Base-by-base conservation (phyloP, 2,113 vertebrate species). In the Columba janthina region DNA sequence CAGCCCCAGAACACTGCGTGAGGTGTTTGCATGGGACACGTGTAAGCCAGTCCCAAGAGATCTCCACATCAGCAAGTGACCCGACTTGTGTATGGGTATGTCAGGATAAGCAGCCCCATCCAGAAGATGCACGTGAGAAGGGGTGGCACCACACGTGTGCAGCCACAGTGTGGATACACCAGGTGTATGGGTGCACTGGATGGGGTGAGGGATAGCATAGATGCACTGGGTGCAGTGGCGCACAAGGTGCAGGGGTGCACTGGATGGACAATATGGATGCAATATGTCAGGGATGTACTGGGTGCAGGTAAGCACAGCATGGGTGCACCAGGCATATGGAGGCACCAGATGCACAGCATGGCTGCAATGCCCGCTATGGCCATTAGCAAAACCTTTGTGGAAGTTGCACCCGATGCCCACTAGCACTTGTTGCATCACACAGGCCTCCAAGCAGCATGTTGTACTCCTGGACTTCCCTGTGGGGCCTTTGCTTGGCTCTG, bases 91-190 rank as follows among this genome's bases (percentile, higher is more conserved):
- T 11, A 1, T 19, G 57, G 8, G 34, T 12, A 21, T 25, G 20
- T 10, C 24, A 7, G 26, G 51, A 42, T 26, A 21, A 36, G 29
- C 70, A 58, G 38, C 15, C 3, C 14, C 6, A 15, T 3, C 10
- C 60, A 14, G 36, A 51, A 81, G 56, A 14, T 38, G 60, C 19
- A 20, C 32, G 5, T 10, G 32, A 22, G 15, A 81, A 36, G 9
- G 5, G 5, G 26, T 7, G 22, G 19, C 22, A 14, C 7, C 11
- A 15, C 51, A 26, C 21, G 3, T 0, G 0, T 25, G 22, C 72
- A 38, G 15, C 31, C 38, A 9, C 31, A 13, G n/a, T 38, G 14
- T 2, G 31, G 42, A 17, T 44, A 34, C 61, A 12, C 50, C 24
- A 25, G 50, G 22, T 51, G 50, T 24, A 51, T 11, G 50, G 50